Percentiles rank a stretch among this genome's conserved stretches.
These are phyloP conservation scores for Menidia menidia DNA, from an alignment of 2,797 vertebrate genomes.

Conservation along the genomic window DNA sequence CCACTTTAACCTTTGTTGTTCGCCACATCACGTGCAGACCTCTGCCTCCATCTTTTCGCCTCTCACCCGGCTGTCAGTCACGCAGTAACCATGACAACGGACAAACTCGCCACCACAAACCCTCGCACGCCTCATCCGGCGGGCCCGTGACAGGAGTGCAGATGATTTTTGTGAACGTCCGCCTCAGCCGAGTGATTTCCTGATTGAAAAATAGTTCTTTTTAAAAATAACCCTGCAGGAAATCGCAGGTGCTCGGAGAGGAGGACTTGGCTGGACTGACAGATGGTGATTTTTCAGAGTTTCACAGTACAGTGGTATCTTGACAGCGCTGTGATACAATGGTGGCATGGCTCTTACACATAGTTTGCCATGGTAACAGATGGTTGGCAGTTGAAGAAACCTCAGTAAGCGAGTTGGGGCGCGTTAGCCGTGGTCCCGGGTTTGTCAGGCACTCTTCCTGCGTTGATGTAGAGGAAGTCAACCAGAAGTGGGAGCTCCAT, in stretches of 20 bases:
- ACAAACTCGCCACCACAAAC: background rate
- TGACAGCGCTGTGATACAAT: constrained; percentile 59
- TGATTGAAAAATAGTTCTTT: constrained; percentile 2
- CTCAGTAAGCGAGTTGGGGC: constrained; percentile 38
- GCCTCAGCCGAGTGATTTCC: constrained; percentile 15
- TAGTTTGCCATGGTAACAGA: constrained; percentile 67
- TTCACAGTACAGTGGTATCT: constrained; percentile 55
- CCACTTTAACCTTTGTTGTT: too few species aligned
- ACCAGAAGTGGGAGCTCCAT: constrained; percentile 69
- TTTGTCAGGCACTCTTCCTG: constrained; percentile 52
- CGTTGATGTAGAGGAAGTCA: constrained; percentile 61
- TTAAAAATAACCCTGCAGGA: background rate
- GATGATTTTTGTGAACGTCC: background rate
- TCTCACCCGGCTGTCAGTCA: constrained; percentile 48
- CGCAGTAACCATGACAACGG: constrained; percentile 18
- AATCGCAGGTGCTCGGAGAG: constrained; percentile 1
- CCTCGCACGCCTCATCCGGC: constrained; percentile 6
- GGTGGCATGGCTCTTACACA: constrained; percentile 48
- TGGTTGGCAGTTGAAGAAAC: constrained; percentile 56
- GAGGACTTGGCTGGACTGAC: constrained; percentile 29
- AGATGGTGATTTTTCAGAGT: constrained; percentile 62
- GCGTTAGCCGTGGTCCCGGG: constrained; percentile 41
- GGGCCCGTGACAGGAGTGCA: background rate
- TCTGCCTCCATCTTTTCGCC: background rate
- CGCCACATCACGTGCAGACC: background rate